Evolutionary conservation across 1,140 invertebrate genomes (phyloP).

Genomic region (Danaus plexippus): DNA sequence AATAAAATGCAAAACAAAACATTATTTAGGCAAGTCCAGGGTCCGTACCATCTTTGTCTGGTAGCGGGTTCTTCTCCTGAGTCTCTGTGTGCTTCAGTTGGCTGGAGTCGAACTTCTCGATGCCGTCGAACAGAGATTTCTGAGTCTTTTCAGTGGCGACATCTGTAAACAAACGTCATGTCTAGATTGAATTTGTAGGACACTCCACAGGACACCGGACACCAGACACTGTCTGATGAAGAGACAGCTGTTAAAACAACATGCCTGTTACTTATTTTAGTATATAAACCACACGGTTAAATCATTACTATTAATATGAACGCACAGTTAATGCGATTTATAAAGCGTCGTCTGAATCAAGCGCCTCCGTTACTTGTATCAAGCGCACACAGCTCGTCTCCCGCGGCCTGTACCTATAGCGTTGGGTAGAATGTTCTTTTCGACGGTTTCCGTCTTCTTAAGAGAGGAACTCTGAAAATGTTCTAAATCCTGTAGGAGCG

Average conservation of each 20-base stretch:
- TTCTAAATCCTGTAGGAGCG: slow-evolving; percentile 82
- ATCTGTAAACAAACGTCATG: slow-evolving; percentile 73
- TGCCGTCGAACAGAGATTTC: slow-evolving; percentile 87
- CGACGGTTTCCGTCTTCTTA: slow-evolving; percentile 82
- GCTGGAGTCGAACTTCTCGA: slow-evolving; percentile 85
- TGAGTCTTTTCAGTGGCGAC: slow-evolving; percentile 89
- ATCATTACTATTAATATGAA: too few relatives aligned
- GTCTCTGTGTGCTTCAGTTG: slow-evolving; percentile 94
- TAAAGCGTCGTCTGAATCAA: too few relatives aligned
- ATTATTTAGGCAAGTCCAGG: too few relatives aligned
- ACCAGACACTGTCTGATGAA: too few relatives aligned
- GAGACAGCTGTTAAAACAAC: slow-evolving; percentile 13
- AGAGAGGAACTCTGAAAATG: slow-evolving; percentile 79
- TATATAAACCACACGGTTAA: too few relatives aligned
- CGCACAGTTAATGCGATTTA: too few relatives aligned
- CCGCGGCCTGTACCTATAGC: slow-evolving; percentile 77
- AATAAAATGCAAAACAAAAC: too few relatives aligned
- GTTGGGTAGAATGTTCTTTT: slow-evolving; percentile 86
- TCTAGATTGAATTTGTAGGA: background rate
- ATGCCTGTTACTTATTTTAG: slow-evolving; percentile 22
- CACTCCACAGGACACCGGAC: too few relatives aligned
- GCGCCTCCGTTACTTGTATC: slow-evolving; percentile 2
- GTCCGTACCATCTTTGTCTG: slow-evolving; percentile 90
- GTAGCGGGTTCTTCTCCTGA: slow-evolving; percentile 93
- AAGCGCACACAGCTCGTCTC: slow-evolving; percentile 10